Evolutionary conservation across 2,113 vertebrate genomes (phyloP).

Genomic region (Erythrolamprus reginae): DNA sequence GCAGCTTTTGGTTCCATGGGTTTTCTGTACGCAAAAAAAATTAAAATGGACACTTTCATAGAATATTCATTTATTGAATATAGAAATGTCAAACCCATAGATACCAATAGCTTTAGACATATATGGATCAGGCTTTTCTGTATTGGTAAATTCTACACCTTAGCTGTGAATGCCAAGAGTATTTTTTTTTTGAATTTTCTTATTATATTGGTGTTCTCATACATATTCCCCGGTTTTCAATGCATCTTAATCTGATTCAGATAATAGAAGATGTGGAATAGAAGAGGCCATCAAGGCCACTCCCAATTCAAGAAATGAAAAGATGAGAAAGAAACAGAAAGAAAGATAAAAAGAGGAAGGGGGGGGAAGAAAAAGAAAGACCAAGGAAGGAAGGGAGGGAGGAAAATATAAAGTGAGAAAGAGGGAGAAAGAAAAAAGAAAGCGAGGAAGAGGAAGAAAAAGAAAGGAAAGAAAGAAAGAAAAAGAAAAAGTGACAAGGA

Average conservation of each 20-base stretch:
- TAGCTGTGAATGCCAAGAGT: background rate
- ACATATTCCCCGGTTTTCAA: background rate
- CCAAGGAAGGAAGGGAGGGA: background rate
- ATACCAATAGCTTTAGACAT: background rate
- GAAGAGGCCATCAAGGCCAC: background rate
- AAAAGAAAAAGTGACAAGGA: no score
- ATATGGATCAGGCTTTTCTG: background rate
- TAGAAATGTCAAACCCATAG: background rate
- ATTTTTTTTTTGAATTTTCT: background rate
- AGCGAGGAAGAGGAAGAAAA: no score
- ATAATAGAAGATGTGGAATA: background rate
- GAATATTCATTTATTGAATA: background rate
- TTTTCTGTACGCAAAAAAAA: background rate
- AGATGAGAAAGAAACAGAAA: no score
- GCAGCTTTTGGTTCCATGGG: background rate
- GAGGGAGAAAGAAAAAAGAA: background rate
- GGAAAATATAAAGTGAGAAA: rapidly evolving
- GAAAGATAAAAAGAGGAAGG: background rate
- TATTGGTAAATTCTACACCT: background rate
- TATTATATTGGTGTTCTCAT: background rate
- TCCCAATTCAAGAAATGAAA: background rate
- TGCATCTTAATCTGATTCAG: background rate
- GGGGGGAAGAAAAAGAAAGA: no score
- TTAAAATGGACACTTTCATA: background rate
- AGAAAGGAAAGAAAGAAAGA: no score